Evolutionary conservation across 2,888 invertebrate species (phyloP).

Genomic region (Corbicula japonica): DNA sequence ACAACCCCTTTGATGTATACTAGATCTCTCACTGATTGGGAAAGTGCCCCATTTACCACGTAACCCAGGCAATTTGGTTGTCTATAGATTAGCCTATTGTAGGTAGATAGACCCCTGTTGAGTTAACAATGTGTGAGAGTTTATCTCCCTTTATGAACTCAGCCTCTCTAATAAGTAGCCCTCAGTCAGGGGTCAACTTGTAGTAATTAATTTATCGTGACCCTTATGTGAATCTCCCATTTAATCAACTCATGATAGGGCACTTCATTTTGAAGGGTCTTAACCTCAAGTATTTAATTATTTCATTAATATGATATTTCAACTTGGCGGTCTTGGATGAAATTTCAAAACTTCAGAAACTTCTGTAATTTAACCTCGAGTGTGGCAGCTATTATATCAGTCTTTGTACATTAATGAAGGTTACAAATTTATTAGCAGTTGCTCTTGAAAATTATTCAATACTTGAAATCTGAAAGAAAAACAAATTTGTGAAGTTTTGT

Average conservation of each 20-base stretch:
- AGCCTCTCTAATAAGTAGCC: conserved; percentile 41
- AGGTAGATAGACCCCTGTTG: conserved; percentile 16
- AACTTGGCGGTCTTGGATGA: conserved; percentile 18
- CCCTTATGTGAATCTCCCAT: conserved; percentile 29
- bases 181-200: conserved; percentile 30
- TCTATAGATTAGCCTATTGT: conserved; percentile 11
- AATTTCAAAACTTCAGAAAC: conserved; percentile 6
- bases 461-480: conserved; percentile 18
- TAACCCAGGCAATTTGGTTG: conserved; percentile 20
- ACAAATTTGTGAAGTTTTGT: conserved; percentile 10
- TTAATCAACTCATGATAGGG: conserved; percentile 58
- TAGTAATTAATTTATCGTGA: conserved; percentile 52
- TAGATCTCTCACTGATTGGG: conserved; percentile 29
- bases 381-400: conserved; percentile 7
- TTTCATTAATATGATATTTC: conserved; percentile 53
- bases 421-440: conserved; percentile 26
- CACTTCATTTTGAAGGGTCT: conserved; percentile 42
- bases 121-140: conserved; percentile 3
- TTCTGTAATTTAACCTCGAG: conserved; percentile 22
- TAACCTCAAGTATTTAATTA: conserved; percentile 51
- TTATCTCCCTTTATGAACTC: conserved; percentile 27
- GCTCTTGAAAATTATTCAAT: conserved; percentile 1
- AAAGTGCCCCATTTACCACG: conserved; percentile 25
- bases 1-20: conserved; percentile 17
- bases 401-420: conserved; percentile 20